phyloP scores from a whole-genome alignment of 2,797 vertebrate species.

The Lepidocolaptes lacrymiger region DNA sequence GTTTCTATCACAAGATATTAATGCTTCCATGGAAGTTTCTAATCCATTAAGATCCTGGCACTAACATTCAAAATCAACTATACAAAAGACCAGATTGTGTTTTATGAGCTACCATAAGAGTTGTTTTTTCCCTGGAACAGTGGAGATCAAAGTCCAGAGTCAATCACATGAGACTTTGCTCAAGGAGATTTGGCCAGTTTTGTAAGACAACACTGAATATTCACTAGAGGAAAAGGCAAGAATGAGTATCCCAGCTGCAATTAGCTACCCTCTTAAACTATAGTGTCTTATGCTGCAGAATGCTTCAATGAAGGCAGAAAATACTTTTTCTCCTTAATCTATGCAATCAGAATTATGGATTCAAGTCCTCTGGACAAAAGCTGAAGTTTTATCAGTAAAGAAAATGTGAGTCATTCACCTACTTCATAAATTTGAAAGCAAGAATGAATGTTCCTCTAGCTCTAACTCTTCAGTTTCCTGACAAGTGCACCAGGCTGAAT shows the following conservation, averaged over 20 bases:
- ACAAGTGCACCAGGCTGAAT: background rate
- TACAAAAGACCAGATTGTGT: background rate
- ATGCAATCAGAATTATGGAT: background rate
- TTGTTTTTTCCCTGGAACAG: background rate
- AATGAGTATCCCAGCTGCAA: background rate
- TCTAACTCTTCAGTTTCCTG: background rate
- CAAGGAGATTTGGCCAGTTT: background rate
- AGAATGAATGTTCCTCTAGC: background rate
- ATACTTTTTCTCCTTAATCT: background rate
- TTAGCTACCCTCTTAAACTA: background rate
- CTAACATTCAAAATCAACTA: background rate
- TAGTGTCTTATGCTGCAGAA: background rate
- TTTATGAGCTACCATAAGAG: background rate
- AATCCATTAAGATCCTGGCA: conserved; percentile 28
- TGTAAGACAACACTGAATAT: background rate
- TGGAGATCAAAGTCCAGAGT: background rate
- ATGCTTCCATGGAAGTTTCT: background rate
- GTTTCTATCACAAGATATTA: background rate
- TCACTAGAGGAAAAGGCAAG: background rate
- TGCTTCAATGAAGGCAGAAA: background rate
- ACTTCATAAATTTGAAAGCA: background rate
- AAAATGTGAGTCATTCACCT: background rate
- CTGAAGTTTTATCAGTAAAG: background rate
- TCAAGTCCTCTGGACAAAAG: background rate
- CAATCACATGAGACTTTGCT: background rate